Evolutionary conservation across 1,140 invertebrate genomes (phyloP).

Genomic region (Coelopa frigida): DNA sequence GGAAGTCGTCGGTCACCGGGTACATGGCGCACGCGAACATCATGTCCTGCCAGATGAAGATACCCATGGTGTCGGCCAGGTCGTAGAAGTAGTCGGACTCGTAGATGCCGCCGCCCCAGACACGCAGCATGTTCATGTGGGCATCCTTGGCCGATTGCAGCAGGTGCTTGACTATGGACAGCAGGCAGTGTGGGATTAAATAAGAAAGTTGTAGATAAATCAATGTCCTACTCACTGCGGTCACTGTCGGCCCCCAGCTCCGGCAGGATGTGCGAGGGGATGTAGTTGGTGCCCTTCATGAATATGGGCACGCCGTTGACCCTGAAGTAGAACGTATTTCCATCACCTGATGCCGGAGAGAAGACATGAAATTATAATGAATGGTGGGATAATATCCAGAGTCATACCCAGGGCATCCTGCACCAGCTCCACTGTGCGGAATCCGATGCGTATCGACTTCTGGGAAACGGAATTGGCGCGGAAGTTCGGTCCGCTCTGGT

Average conservation of each 20-base stretch:
- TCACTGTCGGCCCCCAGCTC: slow-evolving; percentile 55
- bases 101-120: slow-evolving; percentile 97
- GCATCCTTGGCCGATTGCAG: slow-evolving; percentile 66
- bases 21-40: slow-evolving; percentile 98
- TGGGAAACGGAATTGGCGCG: slow-evolving; percentile 26
- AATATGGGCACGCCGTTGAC: slow-evolving; percentile 88
- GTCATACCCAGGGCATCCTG: slow-evolving; percentile 57
- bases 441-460: slow-evolving; percentile 64
- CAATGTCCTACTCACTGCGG: slow-evolving; percentile 21
- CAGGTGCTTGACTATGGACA: slow-evolving; percentile 49
- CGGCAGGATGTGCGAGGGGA: slow-evolving; percentile 82
- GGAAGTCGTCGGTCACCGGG: slow-evolving; percentile 66
- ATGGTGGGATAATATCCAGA: not conserved
- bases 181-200: not conserved
- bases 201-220: not conserved
- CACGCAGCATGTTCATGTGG: slow-evolving; percentile 89
- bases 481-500: slow-evolving; percentile 22
- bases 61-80: slow-evolving; percentile 70
- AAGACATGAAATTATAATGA: not conserved
- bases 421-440: slow-evolving; percentile 75
- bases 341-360: slow-evolving; percentile 40
- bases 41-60: slow-evolving; percentile 89
- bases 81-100: slow-evolving; percentile 90
- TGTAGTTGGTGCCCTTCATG: slow-evolving; percentile 94
- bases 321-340: slow-evolving; percentile 80